Base-by-base conservation (phyloP, 2,113 vertebrate genomes). In the Aegithalos caudatus region DNA sequence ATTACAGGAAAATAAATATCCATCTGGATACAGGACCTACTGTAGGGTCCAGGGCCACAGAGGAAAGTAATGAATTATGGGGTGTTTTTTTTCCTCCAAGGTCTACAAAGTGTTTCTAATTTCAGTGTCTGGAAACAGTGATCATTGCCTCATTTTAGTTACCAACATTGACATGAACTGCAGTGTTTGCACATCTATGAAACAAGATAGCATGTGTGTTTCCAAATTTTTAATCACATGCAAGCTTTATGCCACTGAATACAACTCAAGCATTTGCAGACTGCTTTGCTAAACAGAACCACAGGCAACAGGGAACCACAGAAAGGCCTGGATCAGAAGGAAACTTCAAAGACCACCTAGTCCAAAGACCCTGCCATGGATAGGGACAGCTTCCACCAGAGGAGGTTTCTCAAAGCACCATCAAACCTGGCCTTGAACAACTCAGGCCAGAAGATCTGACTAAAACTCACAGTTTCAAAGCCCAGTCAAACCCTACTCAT, bases 31-130 rank as follows among this genome's bases (percentile, higher is more conserved):
- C 14, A 27, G 16, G n/a, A 70, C n/a, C 14, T 81, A 35, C 44
- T 44, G 35, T 31, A 31, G 10, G 9, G 77, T 69, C 33, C 50
- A 51, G 37, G 50, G 23, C 33, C 25, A 56, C 25, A 28, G 19
- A 33, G 7, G 2, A 70, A 81, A 88, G 15, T 20, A 35, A 25
- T 38, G 17, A 90, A 37, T 22, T 54, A 35, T 2, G 10, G 14
- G 7, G 0, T 2, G 0, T 0, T 37, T 71, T 62, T 64, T 64
- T 42, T 8, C 27, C 31, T 81, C 37, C 38, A 70, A 85, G 12
- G 4, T 57, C 70, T 40, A 38, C 12, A 53, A 64, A 76, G 24
- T 19, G 33, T 50, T 82, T 85, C 16, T 58, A 11, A 37, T 71
- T 77, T 76, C 33, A 33, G 15, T 20, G 21, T 80, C 33, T 24